Evolutionary conservation across 1,140 invertebrate species (phyloP).

Genomic region (Drosophila nebulosa): DNA sequence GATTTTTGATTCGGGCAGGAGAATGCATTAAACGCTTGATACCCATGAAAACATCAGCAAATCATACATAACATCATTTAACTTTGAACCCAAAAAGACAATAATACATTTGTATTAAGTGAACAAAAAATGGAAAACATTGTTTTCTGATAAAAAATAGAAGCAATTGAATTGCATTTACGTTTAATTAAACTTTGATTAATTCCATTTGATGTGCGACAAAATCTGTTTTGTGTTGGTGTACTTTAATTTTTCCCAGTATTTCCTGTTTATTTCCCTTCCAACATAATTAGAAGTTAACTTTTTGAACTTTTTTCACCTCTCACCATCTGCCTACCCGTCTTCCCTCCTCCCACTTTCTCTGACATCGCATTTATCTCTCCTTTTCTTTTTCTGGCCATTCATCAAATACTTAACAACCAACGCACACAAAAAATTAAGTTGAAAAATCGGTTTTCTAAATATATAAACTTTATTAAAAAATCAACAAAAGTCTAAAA

Average conservation of each 20-base stretch:
- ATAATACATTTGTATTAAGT: too few relatives aligned
- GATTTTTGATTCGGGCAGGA: constrained; percentile 13
- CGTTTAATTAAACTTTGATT: constrained; percentile 16
- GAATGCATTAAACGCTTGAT: constrained; percentile 36
- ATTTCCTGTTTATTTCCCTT: constrained; percentile 39
- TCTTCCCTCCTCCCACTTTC: neutral
- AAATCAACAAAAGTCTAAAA: neutral
- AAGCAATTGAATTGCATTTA: neutral
- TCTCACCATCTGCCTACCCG: neutral
- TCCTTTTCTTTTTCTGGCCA: neutral
- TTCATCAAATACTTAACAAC: neutral
- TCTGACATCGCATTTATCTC: neutral
- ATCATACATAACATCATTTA: neutral
- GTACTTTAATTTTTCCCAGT: constrained; percentile 27
- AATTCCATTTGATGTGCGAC: too few relatives aligned
- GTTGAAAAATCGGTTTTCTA: constrained; percentile 2
- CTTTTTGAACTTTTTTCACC: constrained; percentile 35
- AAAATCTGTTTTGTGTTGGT: neutral
- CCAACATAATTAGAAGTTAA: constrained; percentile 63
- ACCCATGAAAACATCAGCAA: constrained; percentile 30
- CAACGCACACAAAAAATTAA: constrained; percentile 10
- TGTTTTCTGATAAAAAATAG: neutral
- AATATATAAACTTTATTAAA: neutral
- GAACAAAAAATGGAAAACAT: neutral
- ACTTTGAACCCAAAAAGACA: neutral